A percentile compares a stretch with the other conserved stretches of the same genome.
These are phyloP conservation scores for Macrosteles quadrilineatus DNA, from an alignment of 1,140 invertebrate genomes.

Conservation along the genomic window DNA sequence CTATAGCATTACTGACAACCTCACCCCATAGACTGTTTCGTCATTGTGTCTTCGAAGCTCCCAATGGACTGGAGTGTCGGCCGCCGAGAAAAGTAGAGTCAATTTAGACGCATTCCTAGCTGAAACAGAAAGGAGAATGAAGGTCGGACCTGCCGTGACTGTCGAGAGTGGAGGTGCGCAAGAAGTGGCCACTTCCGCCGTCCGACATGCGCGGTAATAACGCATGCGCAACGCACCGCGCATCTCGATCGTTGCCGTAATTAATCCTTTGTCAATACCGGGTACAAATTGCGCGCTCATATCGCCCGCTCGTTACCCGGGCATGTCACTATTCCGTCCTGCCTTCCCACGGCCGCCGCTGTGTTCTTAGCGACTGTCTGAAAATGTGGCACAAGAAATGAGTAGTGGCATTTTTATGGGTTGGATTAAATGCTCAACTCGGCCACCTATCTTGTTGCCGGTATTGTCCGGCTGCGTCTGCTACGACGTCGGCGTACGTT, in stretches of 20 bases:
- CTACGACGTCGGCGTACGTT: too few species aligned
- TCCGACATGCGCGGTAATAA: background rate
- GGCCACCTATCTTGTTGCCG: too few species aligned
- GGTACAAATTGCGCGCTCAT: slow-evolving; percentile 3
- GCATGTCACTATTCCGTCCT: slow-evolving; percentile 7
- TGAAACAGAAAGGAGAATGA: slow-evolving; percentile 13
- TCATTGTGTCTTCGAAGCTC: too few species aligned
- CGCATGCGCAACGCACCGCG: background rate
- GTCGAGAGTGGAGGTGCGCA: background rate
- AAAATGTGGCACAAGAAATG: background rate
- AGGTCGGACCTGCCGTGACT: background rate
- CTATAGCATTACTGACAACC: too few species aligned
- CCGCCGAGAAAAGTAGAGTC: too few species aligned
- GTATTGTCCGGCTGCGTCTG: too few species aligned
- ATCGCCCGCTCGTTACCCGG: slow-evolving; percentile 9
- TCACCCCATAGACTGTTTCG: too few species aligned
- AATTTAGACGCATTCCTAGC: background rate
- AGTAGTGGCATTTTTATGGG: too few species aligned
- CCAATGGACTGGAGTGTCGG: too few species aligned
- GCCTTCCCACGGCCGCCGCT: background rate
- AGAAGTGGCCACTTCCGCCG: slow-evolving; percentile 7
- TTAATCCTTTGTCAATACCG: slow-evolving; percentile 16
- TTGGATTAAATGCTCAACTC: too few species aligned
- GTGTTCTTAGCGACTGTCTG: background rate
- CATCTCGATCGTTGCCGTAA: slow-evolving; percentile 1